These are phyloP conservation scores for Campoplex nolae DNA, from an alignment of 2,888 invertebrate species.

Conservation along the genomic window DNA sequence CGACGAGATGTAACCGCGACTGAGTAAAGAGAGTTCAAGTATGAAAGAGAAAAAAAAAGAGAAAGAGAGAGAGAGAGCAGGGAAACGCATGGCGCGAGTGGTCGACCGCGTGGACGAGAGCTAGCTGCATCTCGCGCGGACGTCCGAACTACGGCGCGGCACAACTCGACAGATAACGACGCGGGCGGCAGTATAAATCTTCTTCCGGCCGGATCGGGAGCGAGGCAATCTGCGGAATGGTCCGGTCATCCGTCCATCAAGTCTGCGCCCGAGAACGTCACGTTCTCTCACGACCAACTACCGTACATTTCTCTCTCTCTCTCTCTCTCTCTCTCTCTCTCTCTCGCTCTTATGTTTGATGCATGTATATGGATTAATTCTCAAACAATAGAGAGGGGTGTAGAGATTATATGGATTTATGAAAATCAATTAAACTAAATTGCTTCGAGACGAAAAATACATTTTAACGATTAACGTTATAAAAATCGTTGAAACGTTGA, in stretches of 20 bases:
- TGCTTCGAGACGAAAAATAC: constrained; percentile 5
- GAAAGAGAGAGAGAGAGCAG: not conserved
- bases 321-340: constrained; percentile 39
- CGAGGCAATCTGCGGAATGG: constrained; percentile 84
- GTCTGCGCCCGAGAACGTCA: constrained; percentile 75
- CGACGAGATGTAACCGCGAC: constrained; percentile 38
- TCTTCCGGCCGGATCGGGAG: constrained; percentile 82
- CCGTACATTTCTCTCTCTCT: constrained; percentile 42
- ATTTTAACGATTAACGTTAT: too few relatives aligned
- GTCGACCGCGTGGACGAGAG: constrained; percentile 38
- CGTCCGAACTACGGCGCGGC: constrained; percentile 73
- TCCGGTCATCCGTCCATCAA: constrained; percentile 84
- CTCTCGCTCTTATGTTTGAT: constrained; percentile 6
- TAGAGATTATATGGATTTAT: constrained; percentile 9
- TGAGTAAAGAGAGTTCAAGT: constrained; percentile 43
- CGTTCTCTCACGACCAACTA: constrained; percentile 68
- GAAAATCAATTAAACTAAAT: constrained; percentile 8
- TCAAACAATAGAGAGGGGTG: constrained; percentile 21
- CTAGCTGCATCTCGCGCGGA: constrained; percentile 57
- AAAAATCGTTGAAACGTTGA: too few relatives aligned
- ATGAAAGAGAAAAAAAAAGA: constrained; percentile 34
- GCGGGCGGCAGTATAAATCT: constrained; percentile 81
- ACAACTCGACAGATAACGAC: constrained; percentile 80
- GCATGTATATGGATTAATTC: constrained; percentile 14
- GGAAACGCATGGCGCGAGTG: constrained; percentile 39